Evolutionary conservation across 2,797 vertebrate genomes (phyloP), one percentile per base, ranked within the genome.

Genomic region (Sebastes alutus): DNA sequence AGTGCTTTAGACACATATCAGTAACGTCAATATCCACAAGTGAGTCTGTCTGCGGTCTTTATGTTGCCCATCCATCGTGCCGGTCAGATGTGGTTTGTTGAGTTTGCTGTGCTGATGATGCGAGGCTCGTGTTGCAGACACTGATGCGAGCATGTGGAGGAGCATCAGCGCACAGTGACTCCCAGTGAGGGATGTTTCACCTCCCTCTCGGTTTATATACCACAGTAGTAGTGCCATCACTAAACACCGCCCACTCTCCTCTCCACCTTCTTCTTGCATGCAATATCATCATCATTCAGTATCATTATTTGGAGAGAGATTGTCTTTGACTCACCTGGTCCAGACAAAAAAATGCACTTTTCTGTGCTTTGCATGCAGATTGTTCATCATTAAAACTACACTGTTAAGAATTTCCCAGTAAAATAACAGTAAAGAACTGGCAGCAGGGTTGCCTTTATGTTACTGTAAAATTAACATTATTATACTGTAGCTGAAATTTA

Each of bases 21-120:
- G 84, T 92, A 95, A 95, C 91, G 94, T 95, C 94, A 95, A 95
- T 96, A 96, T 96, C 95, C 95, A 96, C 93, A 95, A 94, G 91
- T 95, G 90, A 92, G 85, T 92, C 93, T 95, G 94, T 94, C 94
- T 93, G 92, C 93, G 93, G 93, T 95, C 92, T 94, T 95, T 94
- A 59, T 88, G 92, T 92, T 88, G 93, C 62, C 94, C 93, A 92
- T 93, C 94, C 94, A 95, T 95, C 88, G 92, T 94, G 92, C 87
- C 92, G 93, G 89, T 91, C 82, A 69, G 88, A 68, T 71, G 84
- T 60, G 38, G 80, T 79, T 72, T 71, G 86, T 70, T 71, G 86
- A 80, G 70, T 90, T 82, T 86, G 80, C 64, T 85, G 88, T 83
- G 88, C 82, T 85, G 92, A 83, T 87, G 91, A 83, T 87, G 91